These are phyloP conservation scores for Mobula birostris DNA, from an alignment of 2,113 vertebrate species.

Conservation along the genomic window DNA sequence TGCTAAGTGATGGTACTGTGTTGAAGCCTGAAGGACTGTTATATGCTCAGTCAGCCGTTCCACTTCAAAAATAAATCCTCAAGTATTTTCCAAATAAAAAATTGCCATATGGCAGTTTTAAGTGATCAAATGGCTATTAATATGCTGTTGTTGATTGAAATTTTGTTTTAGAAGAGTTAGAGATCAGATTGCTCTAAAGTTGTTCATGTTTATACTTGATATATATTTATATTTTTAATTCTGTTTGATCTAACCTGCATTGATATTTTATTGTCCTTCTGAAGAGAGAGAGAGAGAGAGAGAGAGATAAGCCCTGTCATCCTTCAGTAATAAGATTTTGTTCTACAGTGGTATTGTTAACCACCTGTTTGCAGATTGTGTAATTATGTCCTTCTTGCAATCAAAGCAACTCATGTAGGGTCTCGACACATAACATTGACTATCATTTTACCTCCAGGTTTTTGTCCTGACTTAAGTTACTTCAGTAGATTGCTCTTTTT, in stretches of 20 bases:
- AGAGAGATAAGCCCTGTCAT: neutral
- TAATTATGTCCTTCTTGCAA: neutral
- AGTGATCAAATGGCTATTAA: neutral
- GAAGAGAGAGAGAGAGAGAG: neutral
- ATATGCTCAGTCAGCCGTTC: conserved; percentile 1
- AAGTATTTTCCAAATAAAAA: neutral
- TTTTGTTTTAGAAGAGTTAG: neutral
- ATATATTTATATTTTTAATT: neutral
- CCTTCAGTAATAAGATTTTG: neutral
- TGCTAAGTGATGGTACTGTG: neutral
- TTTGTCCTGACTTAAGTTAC: too few species aligned
- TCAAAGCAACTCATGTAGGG: too few species aligned
- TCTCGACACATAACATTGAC: too few species aligned
- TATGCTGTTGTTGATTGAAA: neutral
- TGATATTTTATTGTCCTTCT: neutral
- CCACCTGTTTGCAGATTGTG: neutral
- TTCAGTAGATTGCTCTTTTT: too few species aligned
- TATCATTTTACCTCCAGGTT: too few species aligned
- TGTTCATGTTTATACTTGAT: too few species aligned
- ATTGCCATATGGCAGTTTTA: neutral
- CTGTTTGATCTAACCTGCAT: neutral
- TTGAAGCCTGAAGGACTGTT: conserved; percentile 14
- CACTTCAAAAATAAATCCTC: neutral
- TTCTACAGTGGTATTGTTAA: neutral
- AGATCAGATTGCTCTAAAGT: neutral